Evolutionary conservation across 2,797 vertebrate species (phyloP).

Genomic region (Oreonectes daqikongensis): DNA sequence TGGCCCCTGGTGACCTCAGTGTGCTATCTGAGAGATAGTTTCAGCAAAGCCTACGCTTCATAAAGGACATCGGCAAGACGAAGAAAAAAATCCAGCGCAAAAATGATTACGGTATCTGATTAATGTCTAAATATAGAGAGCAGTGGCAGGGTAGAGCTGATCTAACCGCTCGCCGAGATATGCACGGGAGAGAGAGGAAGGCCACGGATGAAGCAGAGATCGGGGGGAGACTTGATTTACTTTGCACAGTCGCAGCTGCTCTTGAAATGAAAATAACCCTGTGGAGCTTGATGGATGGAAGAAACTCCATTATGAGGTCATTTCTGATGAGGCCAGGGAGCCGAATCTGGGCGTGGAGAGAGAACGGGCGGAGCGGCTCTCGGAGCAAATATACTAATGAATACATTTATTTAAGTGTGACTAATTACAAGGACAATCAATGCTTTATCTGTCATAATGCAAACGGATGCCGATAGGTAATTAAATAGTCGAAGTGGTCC

Average conservation of each 20-base stretch:
- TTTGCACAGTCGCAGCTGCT: constrained; percentile 39
- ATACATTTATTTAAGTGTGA: constrained; percentile 27
- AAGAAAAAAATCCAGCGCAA: constrained; percentile 12
- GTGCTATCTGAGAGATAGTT: neutral
- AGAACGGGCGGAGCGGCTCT: neutral
- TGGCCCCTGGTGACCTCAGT: neutral
- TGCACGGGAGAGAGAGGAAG: constrained; percentile 4
- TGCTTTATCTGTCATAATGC: constrained; percentile 33
- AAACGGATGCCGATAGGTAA: constrained; percentile 28
- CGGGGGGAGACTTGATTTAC: constrained; percentile 38
- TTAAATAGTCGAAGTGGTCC: constrained; percentile 37
- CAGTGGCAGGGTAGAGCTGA: neutral
- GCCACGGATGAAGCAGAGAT: constrained; percentile 13
- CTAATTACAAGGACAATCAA: constrained; percentile 44
- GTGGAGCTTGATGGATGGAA: constrained; percentile 18
- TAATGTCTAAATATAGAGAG: constrained; percentile 46
- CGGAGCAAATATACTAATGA: constrained; percentile 1
- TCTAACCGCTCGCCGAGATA: constrained; percentile 18
- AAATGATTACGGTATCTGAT: constrained; percentile 40
- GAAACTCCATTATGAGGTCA: constrained; percentile 28
- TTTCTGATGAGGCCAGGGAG: constrained; percentile 17
- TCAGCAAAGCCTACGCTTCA: neutral
- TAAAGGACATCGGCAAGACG: neutral
- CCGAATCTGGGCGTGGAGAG: neutral
- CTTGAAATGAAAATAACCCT: constrained; percentile 37